Evolutionary conservation across 2,113 vertebrate genomes (phyloP).

Genomic region (Bombycilla garrulus): DNA sequence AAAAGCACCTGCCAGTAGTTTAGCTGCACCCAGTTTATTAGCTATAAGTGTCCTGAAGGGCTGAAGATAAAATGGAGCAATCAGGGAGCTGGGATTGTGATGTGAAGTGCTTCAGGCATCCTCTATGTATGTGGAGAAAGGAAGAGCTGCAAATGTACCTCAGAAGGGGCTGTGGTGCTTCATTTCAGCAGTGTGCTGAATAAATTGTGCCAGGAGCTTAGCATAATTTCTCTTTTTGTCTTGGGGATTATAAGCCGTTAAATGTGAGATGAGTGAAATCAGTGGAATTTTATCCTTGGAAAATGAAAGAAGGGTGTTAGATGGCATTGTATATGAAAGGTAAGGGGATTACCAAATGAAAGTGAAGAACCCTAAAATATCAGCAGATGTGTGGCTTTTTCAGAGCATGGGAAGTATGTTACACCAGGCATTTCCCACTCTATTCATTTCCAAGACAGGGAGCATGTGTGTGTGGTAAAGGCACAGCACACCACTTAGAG

Average conservation of each 20-base stretch:
- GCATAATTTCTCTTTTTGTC: conserved; percentile 10
- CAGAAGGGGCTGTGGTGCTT: background rate
- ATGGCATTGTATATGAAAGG: background rate
- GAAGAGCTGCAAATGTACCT: background rate
- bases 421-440: background rate
- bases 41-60: background rate
- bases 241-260: background rate
- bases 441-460: background rate
- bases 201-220: background rate
- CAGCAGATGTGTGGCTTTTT: background rate
- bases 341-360: background rate
- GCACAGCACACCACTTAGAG: background rate
- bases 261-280: background rate
- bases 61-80: background rate
- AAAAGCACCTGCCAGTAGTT: background rate
- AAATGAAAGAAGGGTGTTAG: background rate
- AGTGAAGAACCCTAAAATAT: background rate
- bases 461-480: background rate
- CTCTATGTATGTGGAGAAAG: background rate
- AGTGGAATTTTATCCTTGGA: background rate
- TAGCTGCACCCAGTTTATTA: background rate
- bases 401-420: background rate
- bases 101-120: background rate
- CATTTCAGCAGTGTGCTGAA: background rate
- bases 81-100: background rate